Evolutionary conservation across 2,797 vertebrate genomes (phyloP), one percentile per base, ranked within the genome.

Genomic region (Falco columbarius): DNA sequence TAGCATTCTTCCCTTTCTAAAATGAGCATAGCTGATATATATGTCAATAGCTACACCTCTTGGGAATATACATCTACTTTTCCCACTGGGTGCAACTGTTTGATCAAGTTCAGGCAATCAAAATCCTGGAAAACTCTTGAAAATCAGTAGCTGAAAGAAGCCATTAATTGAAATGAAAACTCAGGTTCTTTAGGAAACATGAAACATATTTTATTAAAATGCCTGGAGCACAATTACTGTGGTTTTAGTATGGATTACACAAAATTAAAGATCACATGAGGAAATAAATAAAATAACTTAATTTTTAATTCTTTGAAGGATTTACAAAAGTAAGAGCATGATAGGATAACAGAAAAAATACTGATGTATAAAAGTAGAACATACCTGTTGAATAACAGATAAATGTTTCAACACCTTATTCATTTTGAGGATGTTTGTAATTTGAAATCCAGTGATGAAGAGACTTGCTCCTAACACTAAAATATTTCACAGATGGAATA

Each of bases 41-140:
- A 4, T 27, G 54, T 62, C 5, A 23, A 26, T 5, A 61, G 32
- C 10, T 61, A n/a, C 5, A 14, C 19, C 27, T 79, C 77, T 80
- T 26, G 4, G 79, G 67, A 86, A 54, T 80, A 24, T 8, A 29
- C 5, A 27, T 74, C 59, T 89, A 17, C 30, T 76, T 84, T 96
- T 95, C 93, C 90, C 70, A 11, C 81, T 71, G 96, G 90, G 97
- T 96, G 92, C 93, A 94, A 96, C 92, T 96, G 75, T 96, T 95
- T 96, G 84, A 97, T 97, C 73, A 93, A 58, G 90, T 89, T 96
- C 90, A 83, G 81, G 68, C 21, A 29, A 88, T 90, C 9, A 82
- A 89, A 93, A 56, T 66, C 63, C 62, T 68, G 24, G 14, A 47
- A 93, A 75, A 30, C 30, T 84, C 10, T 29, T 84, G 47, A 80